Evolutionary conservation across 1,140 invertebrate species (phyloP), one percentile per base, ranked within the genome.

Genomic region (Macrobrachium nipponense): DNA sequence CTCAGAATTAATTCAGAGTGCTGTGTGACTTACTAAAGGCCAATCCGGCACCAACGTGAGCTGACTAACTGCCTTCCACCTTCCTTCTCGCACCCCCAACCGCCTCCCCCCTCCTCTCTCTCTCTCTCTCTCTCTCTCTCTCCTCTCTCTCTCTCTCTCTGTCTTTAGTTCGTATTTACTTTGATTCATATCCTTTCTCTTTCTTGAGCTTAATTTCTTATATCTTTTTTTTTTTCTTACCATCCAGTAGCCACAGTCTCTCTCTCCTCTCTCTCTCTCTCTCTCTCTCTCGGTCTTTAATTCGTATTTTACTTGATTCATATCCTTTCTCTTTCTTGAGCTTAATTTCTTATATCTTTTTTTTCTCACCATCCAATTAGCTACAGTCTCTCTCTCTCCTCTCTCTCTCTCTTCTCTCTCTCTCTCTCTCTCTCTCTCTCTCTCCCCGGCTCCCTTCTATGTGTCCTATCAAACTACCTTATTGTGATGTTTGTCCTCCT

Each of bases 341-440:
- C 36, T 58, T 44, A 20, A 15, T 14, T 44, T 58, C 36, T 43
- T 44, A 8, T 44, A 5, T 51, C 17, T 17, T 43, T 8, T 73
- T 36, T 73, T n/a, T n/a, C n/a, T 4, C 27, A 36, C 27, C 4
- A 36, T 36, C 27, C 27, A 36, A 2, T 36, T 36, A 4, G 27
- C 27, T 36, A 36, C 27, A 36, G 27, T 36, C 1, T 2, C 17
- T 18, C 17, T 73, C 27, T 18, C 70, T n/a, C 17, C 27, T 58
- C 27, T 43, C 51, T 44, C 73, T 76, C 73, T 76, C 73, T 76
- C 73, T 76, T 76, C 27, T 76, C 73, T 76, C 73, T 76, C 27
- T 76, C 73, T 76, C 73, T 76, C 73, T 76, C 73, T 76, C 73
- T 76, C 73, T 76, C 73, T 76, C 73, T 76, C 73, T 76, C 73